phyloP scores from a whole-genome alignment of 2,113 vertebrate species.

The Eublepharis macularius region DNA sequence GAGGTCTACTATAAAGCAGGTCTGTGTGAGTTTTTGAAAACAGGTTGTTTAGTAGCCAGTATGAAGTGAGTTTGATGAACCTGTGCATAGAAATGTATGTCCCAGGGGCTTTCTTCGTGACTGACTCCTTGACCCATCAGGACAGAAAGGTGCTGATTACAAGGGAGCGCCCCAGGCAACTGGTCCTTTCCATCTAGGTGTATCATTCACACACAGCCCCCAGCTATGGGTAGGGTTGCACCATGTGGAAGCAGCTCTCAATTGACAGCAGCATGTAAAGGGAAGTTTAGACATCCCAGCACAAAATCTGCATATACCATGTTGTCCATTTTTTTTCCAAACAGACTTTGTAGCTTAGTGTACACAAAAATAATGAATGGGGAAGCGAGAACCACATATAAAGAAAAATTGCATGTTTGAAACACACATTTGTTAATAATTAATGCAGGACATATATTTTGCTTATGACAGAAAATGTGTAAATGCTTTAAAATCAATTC shows the following conservation, averaged over 20 bases:
- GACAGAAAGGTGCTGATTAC: background rate
- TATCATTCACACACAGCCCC: background rate
- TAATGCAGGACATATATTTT: background rate
- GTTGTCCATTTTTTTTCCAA: background rate
- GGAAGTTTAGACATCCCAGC: background rate
- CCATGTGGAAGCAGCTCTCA: background rate
- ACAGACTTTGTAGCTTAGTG: background rate
- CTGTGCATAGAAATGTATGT: background rate
- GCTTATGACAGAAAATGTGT: background rate
- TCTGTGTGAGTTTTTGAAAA: background rate
- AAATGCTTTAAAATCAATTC: slow-evolving; percentile 4
- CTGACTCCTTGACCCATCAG: background rate
- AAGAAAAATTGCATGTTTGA: background rate
- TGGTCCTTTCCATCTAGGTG: background rate
- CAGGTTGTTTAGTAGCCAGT: background rate
- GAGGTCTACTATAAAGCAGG: too few species aligned
- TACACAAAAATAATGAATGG: background rate
- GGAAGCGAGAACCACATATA: background rate
- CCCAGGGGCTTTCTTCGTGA: background rate
- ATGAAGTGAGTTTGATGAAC: background rate
- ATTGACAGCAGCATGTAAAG: background rate
- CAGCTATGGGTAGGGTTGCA: background rate
- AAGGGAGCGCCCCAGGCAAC: background rate
- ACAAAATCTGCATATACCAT: background rate
- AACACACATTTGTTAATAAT: background rate